phyloP scores from a whole-genome alignment of 64 coral and sea anemone species.

The Astreopora myriophthalma region DNA sequence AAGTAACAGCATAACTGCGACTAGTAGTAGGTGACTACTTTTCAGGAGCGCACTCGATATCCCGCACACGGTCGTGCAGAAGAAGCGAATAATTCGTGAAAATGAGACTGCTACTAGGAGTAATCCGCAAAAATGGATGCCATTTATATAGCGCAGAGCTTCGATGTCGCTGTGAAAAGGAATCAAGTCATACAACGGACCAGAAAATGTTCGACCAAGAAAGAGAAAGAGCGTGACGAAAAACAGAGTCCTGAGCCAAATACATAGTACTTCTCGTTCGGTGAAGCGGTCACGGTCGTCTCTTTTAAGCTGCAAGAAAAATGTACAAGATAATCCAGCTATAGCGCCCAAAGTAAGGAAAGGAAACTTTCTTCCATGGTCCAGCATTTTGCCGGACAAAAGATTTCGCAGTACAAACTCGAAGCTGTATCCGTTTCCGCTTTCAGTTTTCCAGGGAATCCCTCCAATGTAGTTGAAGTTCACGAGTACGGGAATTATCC shows the following conservation, averaged over 20 bases:
- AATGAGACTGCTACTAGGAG: constrained; percentile 41
- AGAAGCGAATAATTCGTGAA: constrained; percentile 27
- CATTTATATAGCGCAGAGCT: constrained; percentile 76
- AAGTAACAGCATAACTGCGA: neutral
- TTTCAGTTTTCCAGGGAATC: constrained; percentile 80
- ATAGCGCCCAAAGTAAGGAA: constrained; percentile 57
- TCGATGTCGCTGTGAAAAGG: constrained; percentile 80
- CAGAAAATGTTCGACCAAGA: constrained; percentile 71
- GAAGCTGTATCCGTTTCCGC: constrained; percentile 41
- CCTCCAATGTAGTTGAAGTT: constrained; percentile 77
- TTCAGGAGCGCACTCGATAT: neutral
- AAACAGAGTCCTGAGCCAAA: constrained; percentile 58
- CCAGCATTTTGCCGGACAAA: constrained; percentile 69
- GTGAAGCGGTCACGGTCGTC: neutral
- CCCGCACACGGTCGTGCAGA: constrained; percentile 28
- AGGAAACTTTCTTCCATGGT: constrained; percentile 70
- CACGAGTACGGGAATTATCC: constrained; percentile 52
- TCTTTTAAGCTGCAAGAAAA: neutral
- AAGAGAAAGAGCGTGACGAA: constrained; percentile 47
- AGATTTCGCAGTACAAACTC: constrained; percentile 58
- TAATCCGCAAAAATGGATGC: constrained; percentile 77
- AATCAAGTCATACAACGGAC: constrained; percentile 70
- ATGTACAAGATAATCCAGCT: constrained; percentile 38
- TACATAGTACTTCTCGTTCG: neutral
- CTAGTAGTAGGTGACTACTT: neutral